These are phyloP conservation scores for Phyllopteryx taeniolatus DNA, from an alignment of 2,113 vertebrate species.

Conservation along the genomic window DNA sequence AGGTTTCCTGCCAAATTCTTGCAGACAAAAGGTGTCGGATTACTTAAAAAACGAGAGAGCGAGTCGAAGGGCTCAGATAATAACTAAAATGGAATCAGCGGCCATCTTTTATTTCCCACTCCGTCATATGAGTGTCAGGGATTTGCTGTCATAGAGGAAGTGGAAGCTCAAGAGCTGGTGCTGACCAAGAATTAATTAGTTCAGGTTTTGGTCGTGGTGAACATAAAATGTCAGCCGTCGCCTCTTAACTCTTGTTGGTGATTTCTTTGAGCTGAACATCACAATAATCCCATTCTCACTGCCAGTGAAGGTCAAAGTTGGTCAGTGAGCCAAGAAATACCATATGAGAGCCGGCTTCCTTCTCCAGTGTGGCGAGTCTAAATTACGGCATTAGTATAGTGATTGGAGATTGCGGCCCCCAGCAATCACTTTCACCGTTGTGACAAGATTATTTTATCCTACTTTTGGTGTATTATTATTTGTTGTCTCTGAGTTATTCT, in stretches of 20 bases:
- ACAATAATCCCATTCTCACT: conserved; percentile 89
- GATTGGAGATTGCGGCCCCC: conserved; percentile 91
- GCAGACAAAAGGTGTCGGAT: neutral
- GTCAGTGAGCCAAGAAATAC: conserved; percentile 99
- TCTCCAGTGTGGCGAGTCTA: conserved; percentile 90
- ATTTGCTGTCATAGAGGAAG: conserved; percentile 73
- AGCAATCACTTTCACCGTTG: conserved; percentile 97
- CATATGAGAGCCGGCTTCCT: conserved; percentile 97
- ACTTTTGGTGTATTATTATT: conserved; percentile 99
- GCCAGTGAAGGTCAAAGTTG: conserved; percentile 98
- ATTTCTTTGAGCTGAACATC: conserved; percentile 88
- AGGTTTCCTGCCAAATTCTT: too few species aligned
- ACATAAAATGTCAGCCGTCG: conserved; percentile 82
- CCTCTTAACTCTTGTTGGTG: conserved; percentile 87
- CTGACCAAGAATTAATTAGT: conserved; percentile 86
- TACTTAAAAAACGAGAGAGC: neutral
- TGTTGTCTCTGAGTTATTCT: conserved; percentile 99
- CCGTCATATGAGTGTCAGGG: conserved; percentile 67
- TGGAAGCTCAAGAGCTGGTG: conserved; percentile 70
- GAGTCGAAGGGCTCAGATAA: neutral
- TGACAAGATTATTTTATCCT: conserved; percentile 99
- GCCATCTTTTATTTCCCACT: conserved; percentile 62
- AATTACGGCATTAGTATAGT: conserved; percentile 99
- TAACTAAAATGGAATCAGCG: conserved; percentile 46
- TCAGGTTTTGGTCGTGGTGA: conserved; percentile 75